phyloP scores from a whole-genome alignment of 2,888 invertebrate genomes.

The Pyrgus malvae region DNA sequence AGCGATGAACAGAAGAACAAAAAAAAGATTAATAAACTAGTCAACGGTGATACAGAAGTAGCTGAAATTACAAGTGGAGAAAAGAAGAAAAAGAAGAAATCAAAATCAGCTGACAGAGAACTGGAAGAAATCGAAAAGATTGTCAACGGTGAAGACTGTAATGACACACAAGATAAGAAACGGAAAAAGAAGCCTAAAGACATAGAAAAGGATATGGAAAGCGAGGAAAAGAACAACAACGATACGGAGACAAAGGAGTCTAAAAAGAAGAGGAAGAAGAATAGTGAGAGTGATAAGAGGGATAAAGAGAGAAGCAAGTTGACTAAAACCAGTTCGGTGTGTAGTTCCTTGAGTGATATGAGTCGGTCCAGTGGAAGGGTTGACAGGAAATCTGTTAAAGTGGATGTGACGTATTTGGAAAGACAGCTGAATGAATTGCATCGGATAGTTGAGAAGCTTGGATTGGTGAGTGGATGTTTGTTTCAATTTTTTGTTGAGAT shows the following conservation, averaged over 20 bases:
- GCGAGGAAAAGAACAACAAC: constrained; percentile 11
- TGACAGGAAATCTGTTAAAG: constrained; percentile 32
- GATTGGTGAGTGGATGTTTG: constrained; percentile 44
- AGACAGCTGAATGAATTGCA: constrained; percentile 78
- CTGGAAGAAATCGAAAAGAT: constrained; percentile 3
- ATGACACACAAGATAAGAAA: not conserved
- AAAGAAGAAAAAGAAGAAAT: constrained; percentile 30
- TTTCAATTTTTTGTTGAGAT: no score
- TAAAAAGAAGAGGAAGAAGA: constrained; percentile 30
- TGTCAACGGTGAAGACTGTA: not conserved
- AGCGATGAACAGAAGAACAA: constrained; percentile 27
- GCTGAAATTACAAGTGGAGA: constrained; percentile 8
- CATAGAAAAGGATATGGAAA: constrained; percentile 26
- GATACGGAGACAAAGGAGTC: not conserved
- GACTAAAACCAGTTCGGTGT: constrained; percentile 59
- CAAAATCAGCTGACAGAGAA: not conserved
- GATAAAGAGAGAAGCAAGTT: constrained; percentile 40
- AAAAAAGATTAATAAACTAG: constrained; percentile 28
- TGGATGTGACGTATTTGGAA: constrained; percentile 73
- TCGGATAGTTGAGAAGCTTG: constrained; percentile 62
- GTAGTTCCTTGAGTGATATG: constrained; percentile 63
- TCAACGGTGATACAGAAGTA: constrained; percentile 20
- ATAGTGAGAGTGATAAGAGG: constrained; percentile 28
- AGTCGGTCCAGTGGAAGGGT: constrained; percentile 49
- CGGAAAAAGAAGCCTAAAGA: constrained; percentile 23